phyloP scores from a whole-genome alignment of 2,888 invertebrate species.

The Noctua comes region DNA sequence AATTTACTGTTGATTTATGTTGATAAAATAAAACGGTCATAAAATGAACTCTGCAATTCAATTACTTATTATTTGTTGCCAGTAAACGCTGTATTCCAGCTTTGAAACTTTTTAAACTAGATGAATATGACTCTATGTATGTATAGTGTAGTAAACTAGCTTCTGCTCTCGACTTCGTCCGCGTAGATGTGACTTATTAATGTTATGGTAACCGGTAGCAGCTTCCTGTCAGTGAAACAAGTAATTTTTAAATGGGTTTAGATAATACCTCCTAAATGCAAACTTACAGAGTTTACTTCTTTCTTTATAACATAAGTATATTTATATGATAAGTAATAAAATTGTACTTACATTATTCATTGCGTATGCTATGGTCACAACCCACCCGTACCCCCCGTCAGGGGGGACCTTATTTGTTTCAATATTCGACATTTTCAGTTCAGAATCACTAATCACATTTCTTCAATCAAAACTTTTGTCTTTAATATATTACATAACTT shows the following conservation, averaged over 20 bases:
- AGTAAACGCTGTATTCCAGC: neutral
- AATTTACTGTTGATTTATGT: slow-evolving; percentile 17
- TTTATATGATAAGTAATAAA: neutral
- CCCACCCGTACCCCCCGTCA: slow-evolving; percentile 92
- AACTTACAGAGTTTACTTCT: neutral
- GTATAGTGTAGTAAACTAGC: neutral
- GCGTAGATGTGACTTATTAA: neutral
- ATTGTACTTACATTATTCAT: slow-evolving; percentile 91
- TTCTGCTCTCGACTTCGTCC: neutral
- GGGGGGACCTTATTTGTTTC: slow-evolving; percentile 88
- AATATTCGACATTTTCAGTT: slow-evolving; percentile 75
- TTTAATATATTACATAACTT: slow-evolving; percentile 54
- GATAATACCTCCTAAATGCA: neutral
- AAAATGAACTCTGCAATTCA: slow-evolving; percentile 3
- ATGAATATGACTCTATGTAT: neutral
- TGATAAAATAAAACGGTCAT: slow-evolving; percentile 8
- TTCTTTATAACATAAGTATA: neutral
- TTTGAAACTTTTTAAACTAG: neutral
- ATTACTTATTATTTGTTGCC: neutral
- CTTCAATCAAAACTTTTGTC: slow-evolving; percentile 46
- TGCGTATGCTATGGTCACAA: slow-evolving; percentile 90
- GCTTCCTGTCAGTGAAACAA: neutral
- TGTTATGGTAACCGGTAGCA: neutral
- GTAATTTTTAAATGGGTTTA: neutral
- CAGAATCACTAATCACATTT: slow-evolving; percentile 70